A percentile compares a stretch with the other conserved stretches of the same genome.
Conservation (phyloP, 2,888 invertebrate genomes). For the Pilophorus perplexus region DNA sequence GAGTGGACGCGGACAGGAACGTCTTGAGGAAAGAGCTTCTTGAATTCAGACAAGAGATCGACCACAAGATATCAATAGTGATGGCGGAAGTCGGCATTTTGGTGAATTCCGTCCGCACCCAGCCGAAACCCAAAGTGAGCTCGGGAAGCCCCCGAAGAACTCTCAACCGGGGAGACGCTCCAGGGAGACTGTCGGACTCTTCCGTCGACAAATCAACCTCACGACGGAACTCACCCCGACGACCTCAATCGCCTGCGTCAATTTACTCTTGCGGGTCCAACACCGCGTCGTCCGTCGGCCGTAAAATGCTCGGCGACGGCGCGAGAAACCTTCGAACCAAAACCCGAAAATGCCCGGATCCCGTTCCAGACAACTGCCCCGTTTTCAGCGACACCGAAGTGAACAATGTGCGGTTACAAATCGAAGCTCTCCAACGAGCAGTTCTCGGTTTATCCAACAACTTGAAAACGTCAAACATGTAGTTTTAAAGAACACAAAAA, state of each 20-base stretch:
- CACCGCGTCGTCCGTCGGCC: not conserved
- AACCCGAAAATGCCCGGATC: not conserved
- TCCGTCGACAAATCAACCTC: not conserved
- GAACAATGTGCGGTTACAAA: constrained; percentile 5
- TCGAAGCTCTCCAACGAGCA: constrained; percentile 23
- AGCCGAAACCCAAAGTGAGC: too few species aligned
- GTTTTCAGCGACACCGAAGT: constrained; percentile 32
- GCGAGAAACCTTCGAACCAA: not conserved
- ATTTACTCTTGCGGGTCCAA: not conserved
- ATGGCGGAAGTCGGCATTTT: not conserved
- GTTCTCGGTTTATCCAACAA: constrained; percentile 23
- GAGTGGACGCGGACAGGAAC: not conserved
- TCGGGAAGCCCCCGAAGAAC: too few species aligned
- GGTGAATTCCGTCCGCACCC: too few species aligned
- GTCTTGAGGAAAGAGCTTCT: constrained; percentile 7
- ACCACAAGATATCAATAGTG: not conserved
- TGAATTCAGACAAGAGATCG: not conserved
- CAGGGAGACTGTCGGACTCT: not conserved
- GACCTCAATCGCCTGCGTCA: not conserved
- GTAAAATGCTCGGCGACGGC: not conserved
- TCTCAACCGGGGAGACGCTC: too few species aligned
- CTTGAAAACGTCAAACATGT: not conserved
- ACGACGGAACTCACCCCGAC: not conserved
- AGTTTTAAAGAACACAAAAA: too few species aligned
- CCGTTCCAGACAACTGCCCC: not conserved